A percentile compares a stretch with the other conserved stretches of the same genome.
Conservation (phyloP, 2,797 vertebrate genomes). For the Podargus strigoides region DNA sequence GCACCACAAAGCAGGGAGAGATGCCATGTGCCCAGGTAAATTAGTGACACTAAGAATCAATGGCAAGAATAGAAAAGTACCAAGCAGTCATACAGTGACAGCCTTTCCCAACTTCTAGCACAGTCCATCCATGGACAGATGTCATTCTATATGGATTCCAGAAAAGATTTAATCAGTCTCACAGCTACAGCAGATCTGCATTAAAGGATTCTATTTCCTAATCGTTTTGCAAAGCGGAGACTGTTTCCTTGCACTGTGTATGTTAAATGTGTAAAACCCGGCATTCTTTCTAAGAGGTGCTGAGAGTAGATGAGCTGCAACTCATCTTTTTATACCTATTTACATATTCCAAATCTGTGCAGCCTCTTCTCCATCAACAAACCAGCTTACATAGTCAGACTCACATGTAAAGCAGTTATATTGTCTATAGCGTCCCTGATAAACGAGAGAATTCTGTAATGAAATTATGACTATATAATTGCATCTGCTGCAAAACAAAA, state of each 20-base stretch:
- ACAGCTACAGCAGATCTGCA: not conserved
- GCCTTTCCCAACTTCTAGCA: not conserved
- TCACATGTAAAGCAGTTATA: not conserved
- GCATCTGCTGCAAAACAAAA: not conserved
- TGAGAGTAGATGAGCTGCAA: not conserved
- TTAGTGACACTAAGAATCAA: not conserved
- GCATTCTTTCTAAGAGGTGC: not conserved
- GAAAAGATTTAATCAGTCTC: conserved; percentile 5
- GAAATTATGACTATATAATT: not conserved
- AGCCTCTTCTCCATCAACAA: not conserved
- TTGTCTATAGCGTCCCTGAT: not conserved
- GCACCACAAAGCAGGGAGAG: not conserved
- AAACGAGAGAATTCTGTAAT: not conserved
- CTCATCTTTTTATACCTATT: not conserved
- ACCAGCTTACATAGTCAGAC: not conserved
- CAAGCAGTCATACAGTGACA: not conserved
- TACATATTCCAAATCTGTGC: not conserved
- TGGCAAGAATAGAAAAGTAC: not conserved
- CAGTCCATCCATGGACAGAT: not conserved
- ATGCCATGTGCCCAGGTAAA: not conserved
- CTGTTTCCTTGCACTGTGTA: not conserved
- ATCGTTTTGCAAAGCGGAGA: not conserved
- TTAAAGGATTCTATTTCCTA: not conserved
- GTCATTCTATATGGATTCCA: not conserved
- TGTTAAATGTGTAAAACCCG: not conserved